Evolutionary conservation across 53 echinoderm and acorn worm genomes (phyloP), one percentile per base, ranked within the genome.

Genomic region (Actinopyga echinites): DNA sequence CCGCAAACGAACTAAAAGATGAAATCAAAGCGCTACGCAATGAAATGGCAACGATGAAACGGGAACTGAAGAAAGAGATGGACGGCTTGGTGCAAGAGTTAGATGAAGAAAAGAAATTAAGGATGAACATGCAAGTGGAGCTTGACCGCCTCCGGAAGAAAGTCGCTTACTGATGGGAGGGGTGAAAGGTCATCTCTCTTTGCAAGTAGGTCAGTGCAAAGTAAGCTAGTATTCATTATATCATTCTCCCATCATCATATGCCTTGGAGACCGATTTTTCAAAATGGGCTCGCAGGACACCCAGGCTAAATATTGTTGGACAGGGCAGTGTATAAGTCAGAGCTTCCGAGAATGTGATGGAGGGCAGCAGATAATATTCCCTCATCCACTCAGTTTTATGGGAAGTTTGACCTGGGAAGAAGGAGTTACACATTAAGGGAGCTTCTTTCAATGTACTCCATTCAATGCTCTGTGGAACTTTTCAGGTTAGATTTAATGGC

Each of bases 121-220:
- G 94, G 24, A 90, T 94, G 94, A 92, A 83, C 69, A 97, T 97
- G 97, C 90, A 94, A 77, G 97, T 97, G 34, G 97, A 97, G 38
- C 56, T 93, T 12, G 97, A 97, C 43, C 78, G 97, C 31, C 85
- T 97, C 28, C 92, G 83, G 56, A 93, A 89, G 81, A 69, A 90
- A 32, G 90, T 97, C 69, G 64, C 84, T 56, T 82, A 97, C 64
- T 86, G 84, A 78, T 74, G 90, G 21, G 10, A n/a, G n/a, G 1
- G 62, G 56, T 68, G 84, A 77, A 30, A 30, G 62, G 30, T 49
- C 17, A 49, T 17, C 49, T 49, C 17, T 17, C 17, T 13, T 49
- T 49, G n/a, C 23, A 43, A 71, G 22, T 71, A 71, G 71, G 42
- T 71, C 71, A 71, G 71, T 71, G 71, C 71, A 71, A n/a, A 71